phyloP scores from a whole-genome alignment of 2,888 invertebrate species.

The Aphidoletes aphidimyza region DNA sequence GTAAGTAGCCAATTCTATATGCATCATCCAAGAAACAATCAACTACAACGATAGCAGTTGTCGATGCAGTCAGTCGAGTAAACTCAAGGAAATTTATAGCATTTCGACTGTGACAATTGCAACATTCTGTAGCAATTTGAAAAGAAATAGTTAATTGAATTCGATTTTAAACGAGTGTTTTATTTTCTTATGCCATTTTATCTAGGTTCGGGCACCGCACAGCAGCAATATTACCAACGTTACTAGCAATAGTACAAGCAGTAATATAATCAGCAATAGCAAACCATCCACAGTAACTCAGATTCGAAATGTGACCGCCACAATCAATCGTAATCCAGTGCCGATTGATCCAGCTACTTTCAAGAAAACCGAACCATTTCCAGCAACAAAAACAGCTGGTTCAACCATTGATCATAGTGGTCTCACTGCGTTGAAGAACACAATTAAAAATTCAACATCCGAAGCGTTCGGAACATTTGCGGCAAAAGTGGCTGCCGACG shows the following conservation, averaged over 20 bases:
- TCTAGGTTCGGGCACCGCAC: neutral
- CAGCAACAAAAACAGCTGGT: neutral
- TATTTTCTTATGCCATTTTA: neutral
- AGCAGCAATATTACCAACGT: neutral
- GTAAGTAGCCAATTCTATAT: neutral
- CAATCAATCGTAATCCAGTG: conserved; percentile 31
- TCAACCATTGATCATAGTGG: conserved; percentile 62
- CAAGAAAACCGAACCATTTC: conserved; percentile 36
- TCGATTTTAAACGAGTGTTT: neutral
- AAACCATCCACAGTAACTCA: conserved; percentile 25
- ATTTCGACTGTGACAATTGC: neutral
- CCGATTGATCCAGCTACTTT: neutral
- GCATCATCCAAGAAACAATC: no score
- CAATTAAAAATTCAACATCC: conserved; percentile 59
- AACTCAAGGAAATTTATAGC: neutral
- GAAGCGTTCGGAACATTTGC: conserved; percentile 64
- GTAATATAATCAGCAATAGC: neutral
- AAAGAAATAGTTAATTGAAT: no score
- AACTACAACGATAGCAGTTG: no score
- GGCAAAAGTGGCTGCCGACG: conserved; percentile 67
- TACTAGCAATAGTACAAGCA: neutral
- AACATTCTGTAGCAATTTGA: neutral
- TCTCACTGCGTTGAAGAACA: conserved; percentile 69
- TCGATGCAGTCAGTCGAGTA: neutral
- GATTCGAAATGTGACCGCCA: conserved; percentile 8